Conservation (phyloP, 2,888 invertebrate species). For the Lithodes maja region DNA sequence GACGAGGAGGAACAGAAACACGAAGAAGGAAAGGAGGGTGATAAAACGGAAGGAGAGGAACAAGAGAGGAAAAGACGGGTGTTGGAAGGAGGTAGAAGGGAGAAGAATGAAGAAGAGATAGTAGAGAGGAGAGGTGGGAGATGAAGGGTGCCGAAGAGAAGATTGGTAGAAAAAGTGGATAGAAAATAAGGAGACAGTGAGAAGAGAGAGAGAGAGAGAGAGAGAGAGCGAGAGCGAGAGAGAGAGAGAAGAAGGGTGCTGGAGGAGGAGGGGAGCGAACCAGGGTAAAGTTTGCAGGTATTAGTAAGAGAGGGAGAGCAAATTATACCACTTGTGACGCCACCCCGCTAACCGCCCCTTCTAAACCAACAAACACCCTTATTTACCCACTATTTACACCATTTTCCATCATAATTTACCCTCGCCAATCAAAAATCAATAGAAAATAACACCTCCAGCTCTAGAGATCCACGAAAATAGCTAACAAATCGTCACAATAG, state of each 20-base stretch:
- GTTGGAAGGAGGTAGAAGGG: conserved; percentile 10
- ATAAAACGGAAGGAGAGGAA: not conserved
- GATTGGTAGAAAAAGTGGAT: no score
- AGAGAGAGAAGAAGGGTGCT: not conserved
- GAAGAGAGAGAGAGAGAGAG: no score
- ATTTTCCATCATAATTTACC: no score
- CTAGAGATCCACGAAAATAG: no score
- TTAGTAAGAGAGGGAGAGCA: conserved; percentile 32
- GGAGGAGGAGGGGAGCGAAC: no score
- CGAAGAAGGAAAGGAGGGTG: not conserved
- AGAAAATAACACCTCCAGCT: not conserved
- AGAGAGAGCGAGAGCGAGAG: conserved; percentile 4
- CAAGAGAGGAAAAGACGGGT: not conserved
- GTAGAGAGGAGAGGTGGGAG: not conserved
- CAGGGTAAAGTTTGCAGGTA: conserved; percentile 52
- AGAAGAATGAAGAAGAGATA: conserved; percentile 3
- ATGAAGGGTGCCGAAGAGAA: no score
- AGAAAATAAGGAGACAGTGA: no score
- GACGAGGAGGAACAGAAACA: not conserved
- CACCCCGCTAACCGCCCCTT: not conserved
- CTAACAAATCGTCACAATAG: no score
- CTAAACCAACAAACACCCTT: not conserved
- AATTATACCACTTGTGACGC: conserved; percentile 21
- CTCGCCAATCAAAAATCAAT: no score
- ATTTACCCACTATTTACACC: not conserved